Evolutionary conservation across 2,888 invertebrate genomes (phyloP), one percentile per base, ranked within the genome.

Genomic region (Yponomeuta sedellus): DNA sequence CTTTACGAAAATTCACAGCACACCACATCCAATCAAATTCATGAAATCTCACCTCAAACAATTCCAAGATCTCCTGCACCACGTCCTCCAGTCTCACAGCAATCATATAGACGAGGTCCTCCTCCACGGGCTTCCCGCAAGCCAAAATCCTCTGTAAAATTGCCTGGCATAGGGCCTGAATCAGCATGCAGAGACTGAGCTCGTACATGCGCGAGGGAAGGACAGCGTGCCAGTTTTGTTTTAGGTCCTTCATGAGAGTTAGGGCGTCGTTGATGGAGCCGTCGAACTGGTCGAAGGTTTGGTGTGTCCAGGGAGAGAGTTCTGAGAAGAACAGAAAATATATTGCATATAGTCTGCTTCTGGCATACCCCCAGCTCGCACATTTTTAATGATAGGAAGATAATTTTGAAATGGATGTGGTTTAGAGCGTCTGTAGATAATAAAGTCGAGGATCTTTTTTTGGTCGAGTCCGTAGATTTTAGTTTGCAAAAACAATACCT

Each of bases 121-220:
- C 91, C 6, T 69, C 74, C 11, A 90, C 79, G 0, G 82, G 80
- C 28, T 77, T 77, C 52, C 75, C 77, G 66, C 85, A 79, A 0
- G 75, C 74, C 64, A 89, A 78, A 56, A 90, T 72, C 63, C 83
- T 74, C 16, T 80, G 78, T 67, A 91, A 63, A 65, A 88, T 75
- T 0, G 81, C 76, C 68, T 88, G 85, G 69, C 84, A 83, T 11
- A 91, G 70, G 0, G 77, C 76, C 62, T 80, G 80, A 0, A 83
- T 73, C 6, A 92, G 72, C 0, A 86, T 80, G 64, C 83, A 83
- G 39, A 88, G 71, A 0, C 84, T 77, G 75, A 85, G 80, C 65
- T 85, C 81, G 40, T 89, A 92, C 85, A 90, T 89, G 10, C 76
- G 75, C 0, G 70, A 34, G 0, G 92, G 91, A 0, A 92, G 74